Conservation (phyloP, 2,797 vertebrate species). For the Bradypodion ventrale region DNA sequence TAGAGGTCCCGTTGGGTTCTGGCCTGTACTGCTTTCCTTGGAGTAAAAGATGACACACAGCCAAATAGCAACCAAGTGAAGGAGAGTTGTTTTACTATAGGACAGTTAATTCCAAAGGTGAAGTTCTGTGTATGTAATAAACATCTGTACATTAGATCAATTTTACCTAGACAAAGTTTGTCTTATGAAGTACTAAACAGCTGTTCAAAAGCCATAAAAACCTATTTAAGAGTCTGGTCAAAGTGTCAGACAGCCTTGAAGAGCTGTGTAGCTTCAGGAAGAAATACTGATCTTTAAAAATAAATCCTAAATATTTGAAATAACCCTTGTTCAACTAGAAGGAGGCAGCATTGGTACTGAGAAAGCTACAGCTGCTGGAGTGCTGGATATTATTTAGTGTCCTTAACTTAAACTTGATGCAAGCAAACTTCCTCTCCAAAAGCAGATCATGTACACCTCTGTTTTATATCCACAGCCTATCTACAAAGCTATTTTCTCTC, state of each 20-base stretch:
- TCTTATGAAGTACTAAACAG: slow-evolving; percentile 22
- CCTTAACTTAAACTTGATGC: neutral
- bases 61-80: neutral
- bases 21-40: neutral
- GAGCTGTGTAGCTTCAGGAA: slow-evolving; percentile 3
- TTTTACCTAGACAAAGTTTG: neutral
- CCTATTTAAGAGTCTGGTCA: slow-evolving; percentile 15
- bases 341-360: neutral
- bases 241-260: slow-evolving; percentile 9
- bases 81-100: neutral
- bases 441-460: neutral
- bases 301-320: neutral
- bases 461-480: neutral
- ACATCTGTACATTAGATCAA: neutral
- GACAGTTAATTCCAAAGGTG: slow-evolving; percentile 15
- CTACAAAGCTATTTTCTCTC: neutral
- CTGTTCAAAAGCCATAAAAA: slow-evolving; percentile 17
- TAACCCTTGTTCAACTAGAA: neutral
- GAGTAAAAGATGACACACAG: neutral
- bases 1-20: neutral
- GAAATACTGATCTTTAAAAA: neutral
- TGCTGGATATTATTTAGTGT: neutral
- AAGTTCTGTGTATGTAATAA: slow-evolving; percentile 17
- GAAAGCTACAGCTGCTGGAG: neutral
- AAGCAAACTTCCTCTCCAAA: too few relatives aligned